Evolutionary conservation across 2,113 vertebrate species (phyloP), one percentile per base, ranked within the genome.

Genomic region (Corythornis vintsioides): DNA sequence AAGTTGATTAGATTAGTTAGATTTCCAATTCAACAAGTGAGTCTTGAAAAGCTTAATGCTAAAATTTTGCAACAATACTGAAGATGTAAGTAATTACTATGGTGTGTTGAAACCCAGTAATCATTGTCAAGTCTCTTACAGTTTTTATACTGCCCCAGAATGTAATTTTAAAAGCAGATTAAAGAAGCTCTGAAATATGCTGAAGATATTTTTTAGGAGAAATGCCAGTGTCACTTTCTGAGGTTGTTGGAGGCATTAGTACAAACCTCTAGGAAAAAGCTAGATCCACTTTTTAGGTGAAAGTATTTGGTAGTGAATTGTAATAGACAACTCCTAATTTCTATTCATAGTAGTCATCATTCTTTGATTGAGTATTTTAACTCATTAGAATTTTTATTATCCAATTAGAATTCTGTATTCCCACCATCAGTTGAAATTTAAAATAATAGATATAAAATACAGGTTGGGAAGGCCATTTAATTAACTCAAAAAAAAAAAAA

Each of bases 341-440:
- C 88, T 89, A 24, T 93, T 81, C 35, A 29, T 29, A 56, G 22
- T 74, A 16, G 17, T 76, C 52, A 64, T 64, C 7, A 21, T 69
- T 45, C 60, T 76, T 91, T 79, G 63, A 63, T 26, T 89, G 59
- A 88, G 63, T 88, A 71, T 91, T 94, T 47, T 67, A 93, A 77
- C 9, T 61, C 16, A 40, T 78, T 89, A 19, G 38, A 73, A 73
- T 56, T 94, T 94, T 94, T 96, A 92, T 80, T 93, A 91, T 64
- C 73, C 65, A 66, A 26, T 81, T 83, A 75, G 45, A 91, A 85
- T 83, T 33, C 29, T 63, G 10, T 56, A 76, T 86, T 91, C 73
- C 47, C 71, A 50, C 67, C 22, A 45, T 22, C 59, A 55, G 40
- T 28, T 25, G 3, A 87, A 92, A 72, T 89, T 81, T 81, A 86